Percentiles rank a stretch among this genome's conserved stretches.
Conservation (phyloP, 1,140 invertebrate genomes). For the Lethrus apterus region DNA sequence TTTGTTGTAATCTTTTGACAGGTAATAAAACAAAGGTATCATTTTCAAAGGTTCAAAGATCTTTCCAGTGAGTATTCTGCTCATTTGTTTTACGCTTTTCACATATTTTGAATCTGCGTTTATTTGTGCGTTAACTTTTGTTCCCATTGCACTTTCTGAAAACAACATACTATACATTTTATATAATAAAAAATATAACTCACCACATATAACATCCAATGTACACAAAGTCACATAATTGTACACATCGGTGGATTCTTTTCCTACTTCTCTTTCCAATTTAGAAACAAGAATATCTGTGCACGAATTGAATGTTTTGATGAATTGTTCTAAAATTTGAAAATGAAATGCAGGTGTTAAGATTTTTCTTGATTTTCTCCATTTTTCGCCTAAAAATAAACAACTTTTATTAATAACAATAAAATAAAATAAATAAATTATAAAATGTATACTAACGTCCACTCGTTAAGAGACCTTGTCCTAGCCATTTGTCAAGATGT, state of each 20-base stretch:
- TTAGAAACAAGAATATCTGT: constrained; percentile 55
- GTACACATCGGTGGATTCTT: constrained; percentile 52
- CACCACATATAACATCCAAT: constrained; percentile 61
- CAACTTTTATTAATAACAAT: background rate
- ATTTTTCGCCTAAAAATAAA: constrained; percentile 50
- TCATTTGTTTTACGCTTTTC: constrained; percentile 7
- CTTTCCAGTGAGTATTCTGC: background rate
- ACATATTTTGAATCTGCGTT: constrained; percentile 8
- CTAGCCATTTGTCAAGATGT: constrained; percentile 11
- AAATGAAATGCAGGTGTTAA: constrained; percentile 85
- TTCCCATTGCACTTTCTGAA: constrained; percentile 26
- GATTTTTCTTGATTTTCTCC: constrained; percentile 69
- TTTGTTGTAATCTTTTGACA: constrained; percentile 18
- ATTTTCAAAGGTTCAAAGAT: too few species aligned
- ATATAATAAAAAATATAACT: constrained; percentile 14
- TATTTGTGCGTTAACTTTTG: constrained; percentile 21
- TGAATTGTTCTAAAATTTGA: constrained; percentile 73
- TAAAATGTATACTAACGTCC: constrained; percentile 6
- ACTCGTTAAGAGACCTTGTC: constrained; percentile 10
- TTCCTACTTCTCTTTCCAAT: constrained; percentile 48
- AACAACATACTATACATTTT: constrained; percentile 8
- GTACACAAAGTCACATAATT: constrained; percentile 54
- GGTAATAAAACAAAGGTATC: too few species aligned
- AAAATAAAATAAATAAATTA: background rate
- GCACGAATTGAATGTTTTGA: constrained; percentile 38